A percentile compares a stretch with the other conserved stretches of the same genome.
These are phyloP conservation scores for Latrodectus elegans DNA, from an alignment of 2,888 invertebrate species.

Conservation along the genomic window DNA sequence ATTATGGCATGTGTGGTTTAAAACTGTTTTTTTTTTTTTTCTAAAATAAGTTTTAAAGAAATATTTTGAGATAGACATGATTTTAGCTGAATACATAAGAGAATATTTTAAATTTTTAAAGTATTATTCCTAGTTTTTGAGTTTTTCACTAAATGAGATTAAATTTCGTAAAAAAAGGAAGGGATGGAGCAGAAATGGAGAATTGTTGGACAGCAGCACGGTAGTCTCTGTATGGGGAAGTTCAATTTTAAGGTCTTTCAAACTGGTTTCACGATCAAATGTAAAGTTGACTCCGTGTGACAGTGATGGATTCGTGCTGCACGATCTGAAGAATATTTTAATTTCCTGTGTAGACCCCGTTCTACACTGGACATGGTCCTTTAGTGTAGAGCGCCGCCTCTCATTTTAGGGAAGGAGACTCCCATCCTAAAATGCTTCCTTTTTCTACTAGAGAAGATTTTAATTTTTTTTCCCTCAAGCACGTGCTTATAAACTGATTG, in stretches of 20 bases:
- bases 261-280: conserved; percentile 44
- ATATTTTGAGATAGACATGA: no score
- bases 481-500: conserved; percentile 8
- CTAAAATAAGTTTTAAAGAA: no score
- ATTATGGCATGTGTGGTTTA: no score
- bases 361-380: conserved; percentile 56
- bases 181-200: conserved; percentile 2
- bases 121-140: no score
- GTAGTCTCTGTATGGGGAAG: background rate
- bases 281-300: conserved; percentile 46
- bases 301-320: conserved; percentile 66
- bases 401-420: background rate
- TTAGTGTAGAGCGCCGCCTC: background rate
- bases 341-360: conserved; percentile 66
- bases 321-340: conserved; percentile 68
- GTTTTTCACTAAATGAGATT: conserved; percentile 26
- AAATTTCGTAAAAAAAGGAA: conserved; percentile 6
- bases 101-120: no score
- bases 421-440: background rate
- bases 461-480: background rate
- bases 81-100: no score
- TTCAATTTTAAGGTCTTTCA: conserved; percentile 44
- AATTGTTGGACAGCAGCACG: no score
- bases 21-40: no score
- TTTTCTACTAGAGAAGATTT: background rate